Conservation (phyloP, 2,113 vertebrate genomes). For the Anguilla rostrata region DNA sequence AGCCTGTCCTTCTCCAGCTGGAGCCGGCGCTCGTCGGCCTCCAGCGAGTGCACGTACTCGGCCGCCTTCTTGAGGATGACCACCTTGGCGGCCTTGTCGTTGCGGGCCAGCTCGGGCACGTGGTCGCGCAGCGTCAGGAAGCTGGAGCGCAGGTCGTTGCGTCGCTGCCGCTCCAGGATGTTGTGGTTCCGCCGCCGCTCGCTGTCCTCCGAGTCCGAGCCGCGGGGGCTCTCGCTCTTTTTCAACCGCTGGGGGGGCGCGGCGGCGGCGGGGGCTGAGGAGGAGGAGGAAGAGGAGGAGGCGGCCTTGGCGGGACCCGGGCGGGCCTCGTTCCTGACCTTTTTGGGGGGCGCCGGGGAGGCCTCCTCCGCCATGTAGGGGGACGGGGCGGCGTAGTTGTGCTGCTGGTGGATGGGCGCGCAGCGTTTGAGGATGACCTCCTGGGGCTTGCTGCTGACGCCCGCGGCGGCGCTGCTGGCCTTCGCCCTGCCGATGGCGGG, state of each 20-base stretch:
- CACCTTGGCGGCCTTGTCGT: conserved; percentile 97
- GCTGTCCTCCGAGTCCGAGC: conserved; percentile 95
- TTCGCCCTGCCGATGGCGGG: conserved; percentile 72
- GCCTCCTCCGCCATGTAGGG: conserved; percentile 86
- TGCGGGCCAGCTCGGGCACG: conserved; percentile 91
- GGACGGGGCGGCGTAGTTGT: conserved; percentile 95
- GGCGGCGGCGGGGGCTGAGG: conserved; percentile 59
- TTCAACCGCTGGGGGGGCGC: conserved; percentile 73
- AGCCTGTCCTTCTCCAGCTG: conserved; percentile 88
- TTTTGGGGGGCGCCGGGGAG: conserved; percentile 78
- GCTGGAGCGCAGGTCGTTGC: conserved; percentile 96
- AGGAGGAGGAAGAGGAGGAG: conserved; percentile 44
- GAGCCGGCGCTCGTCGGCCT: conserved; percentile 83
- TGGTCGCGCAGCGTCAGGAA: conserved; percentile 94
- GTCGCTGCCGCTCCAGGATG: conserved; percentile 93
- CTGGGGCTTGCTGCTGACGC: conserved; percentile 64
- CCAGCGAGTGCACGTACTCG: conserved; percentile 88
- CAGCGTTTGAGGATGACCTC: conserved; percentile 91
- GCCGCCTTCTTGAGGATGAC: conserved; percentile 98
- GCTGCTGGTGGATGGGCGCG: conserved; percentile 94
- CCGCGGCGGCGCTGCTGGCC: conserved; percentile 45
- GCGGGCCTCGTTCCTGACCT: conserved; percentile 72
- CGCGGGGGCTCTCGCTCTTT: conserved; percentile 80
- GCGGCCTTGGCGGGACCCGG: conserved; percentile 70
- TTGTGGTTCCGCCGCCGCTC: conserved; percentile 96